phyloP scores from a whole-genome alignment of 2,113 vertebrate genomes.

The Tonatia bakeri region DNA sequence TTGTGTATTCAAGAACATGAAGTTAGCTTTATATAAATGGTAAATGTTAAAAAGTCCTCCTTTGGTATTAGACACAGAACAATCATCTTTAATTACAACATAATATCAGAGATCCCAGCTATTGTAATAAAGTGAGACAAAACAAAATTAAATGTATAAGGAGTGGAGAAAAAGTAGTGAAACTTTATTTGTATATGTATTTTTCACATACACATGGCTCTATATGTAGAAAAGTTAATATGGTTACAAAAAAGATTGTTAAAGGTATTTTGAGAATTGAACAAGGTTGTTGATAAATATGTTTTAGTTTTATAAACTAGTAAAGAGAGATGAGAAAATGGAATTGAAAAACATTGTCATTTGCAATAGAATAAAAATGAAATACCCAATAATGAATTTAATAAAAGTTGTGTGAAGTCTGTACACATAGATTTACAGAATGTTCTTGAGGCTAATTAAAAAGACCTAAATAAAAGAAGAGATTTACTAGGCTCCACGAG shows the following conservation, averaged over 20 bases:
- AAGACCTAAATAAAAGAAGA: background rate
- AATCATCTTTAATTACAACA: background rate
- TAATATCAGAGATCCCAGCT: background rate
- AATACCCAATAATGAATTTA: background rate
- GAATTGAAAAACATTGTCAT: background rate
- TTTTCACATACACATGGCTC: background rate
- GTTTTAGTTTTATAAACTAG: background rate
- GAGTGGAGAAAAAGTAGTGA: background rate
- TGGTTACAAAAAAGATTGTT: background rate
- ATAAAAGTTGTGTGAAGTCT: background rate
- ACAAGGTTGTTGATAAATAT: background rate
- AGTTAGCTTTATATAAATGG: background rate
- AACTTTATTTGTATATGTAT: background rate
- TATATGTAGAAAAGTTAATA: background rate
- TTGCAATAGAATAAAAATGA: background rate
- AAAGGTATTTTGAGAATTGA: background rate
- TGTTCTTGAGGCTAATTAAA: background rate
- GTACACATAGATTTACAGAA: background rate
- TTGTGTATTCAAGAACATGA: background rate
- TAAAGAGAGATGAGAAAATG: background rate
- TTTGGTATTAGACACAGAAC: background rate
- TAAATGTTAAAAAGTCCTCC: background rate
- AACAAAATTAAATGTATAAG: background rate
- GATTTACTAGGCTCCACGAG: background rate
- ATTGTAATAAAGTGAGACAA: background rate